Evolutionary conservation across 2,113 vertebrate species (phyloP).

Genomic region (Dipodomys ordii): DNA sequence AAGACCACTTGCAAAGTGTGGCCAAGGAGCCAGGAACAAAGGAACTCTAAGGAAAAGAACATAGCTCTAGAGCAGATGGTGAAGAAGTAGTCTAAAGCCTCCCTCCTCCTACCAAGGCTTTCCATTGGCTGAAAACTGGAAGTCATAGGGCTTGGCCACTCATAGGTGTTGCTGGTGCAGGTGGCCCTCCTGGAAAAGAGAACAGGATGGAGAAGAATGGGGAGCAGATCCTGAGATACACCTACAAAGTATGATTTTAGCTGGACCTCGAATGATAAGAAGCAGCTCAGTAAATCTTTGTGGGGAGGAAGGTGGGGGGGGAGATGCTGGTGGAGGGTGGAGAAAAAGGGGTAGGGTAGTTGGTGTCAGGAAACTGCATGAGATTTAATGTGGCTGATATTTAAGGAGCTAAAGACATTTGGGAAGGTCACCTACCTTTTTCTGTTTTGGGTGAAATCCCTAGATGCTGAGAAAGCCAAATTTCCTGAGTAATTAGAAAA

Average conservation of each 20-base stretch:
- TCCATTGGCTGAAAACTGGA: not conserved
- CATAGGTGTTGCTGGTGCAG: accelerated
- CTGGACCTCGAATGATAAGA: not conserved
- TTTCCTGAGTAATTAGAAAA: constrained; percentile 6
- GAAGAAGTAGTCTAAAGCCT: not conserved
- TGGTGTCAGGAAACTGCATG: not conserved
- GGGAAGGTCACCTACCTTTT: not conserved
- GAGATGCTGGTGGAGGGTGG: no score
- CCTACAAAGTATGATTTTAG: not conserved
- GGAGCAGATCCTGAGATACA: not conserved
- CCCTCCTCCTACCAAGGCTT: not conserved
- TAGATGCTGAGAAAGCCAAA: not conserved
- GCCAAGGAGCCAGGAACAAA: not conserved
- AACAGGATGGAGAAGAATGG: not conserved
- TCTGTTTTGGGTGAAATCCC: not conserved
- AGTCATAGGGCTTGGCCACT: not conserved
- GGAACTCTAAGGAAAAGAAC: not conserved
- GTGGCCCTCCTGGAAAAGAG: not conserved
- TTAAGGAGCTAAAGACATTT: not conserved
- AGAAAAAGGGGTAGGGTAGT: no score
- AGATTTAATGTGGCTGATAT: not conserved
- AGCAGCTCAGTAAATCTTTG: not conserved
- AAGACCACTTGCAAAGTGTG: not conserved
- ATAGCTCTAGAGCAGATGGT: not conserved
- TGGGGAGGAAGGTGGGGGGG: accelerated